A percentile compares a stretch with the other conserved stretches of the same genome.
phyloP scores from a whole-genome alignment of 1,140 invertebrate genomes.

The Drosophila repletoides region DNA sequence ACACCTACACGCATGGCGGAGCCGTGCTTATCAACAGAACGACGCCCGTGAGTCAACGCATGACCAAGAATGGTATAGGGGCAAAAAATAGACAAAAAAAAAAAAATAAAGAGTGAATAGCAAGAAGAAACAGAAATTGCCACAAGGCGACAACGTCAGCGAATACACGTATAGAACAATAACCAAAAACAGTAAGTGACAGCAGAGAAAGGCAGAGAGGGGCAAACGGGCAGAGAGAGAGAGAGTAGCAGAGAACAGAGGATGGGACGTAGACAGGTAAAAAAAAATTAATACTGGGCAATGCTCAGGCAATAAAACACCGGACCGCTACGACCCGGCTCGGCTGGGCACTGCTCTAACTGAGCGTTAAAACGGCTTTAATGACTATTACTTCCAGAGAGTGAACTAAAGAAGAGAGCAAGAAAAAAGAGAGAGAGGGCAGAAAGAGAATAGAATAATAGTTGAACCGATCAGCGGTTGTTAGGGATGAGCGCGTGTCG shows the following conservation, averaged over 20 bases:
- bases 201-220: constrained; percentile 44
- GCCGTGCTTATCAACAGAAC: constrained; percentile 59
- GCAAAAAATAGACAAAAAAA: constrained; percentile 54
- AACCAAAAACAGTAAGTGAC: constrained; percentile 22
- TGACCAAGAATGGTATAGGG: constrained; percentile 70
- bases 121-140: constrained; percentile 49
- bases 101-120: constrained; percentile 19
- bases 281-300: constrained; percentile 47
- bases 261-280: constrained; percentile 20
- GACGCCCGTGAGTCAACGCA: constrained; percentile 67
- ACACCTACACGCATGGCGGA: constrained; percentile 43
- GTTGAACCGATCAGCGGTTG: background rate
- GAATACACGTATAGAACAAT: constrained; percentile 59
- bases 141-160: constrained; percentile 40
- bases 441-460: background rate
- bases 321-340: constrained; percentile 43
- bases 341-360: constrained; percentile 11
- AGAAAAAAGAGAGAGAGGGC: background rate
- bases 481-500: constrained; percentile 17
- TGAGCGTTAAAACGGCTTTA: constrained; percentile 54
- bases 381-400: constrained; percentile 46
- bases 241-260: constrained; percentile 7
- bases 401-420: background rate
- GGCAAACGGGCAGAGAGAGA: constrained; percentile 3
- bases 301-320: constrained; percentile 53